Percentiles rank a stretch among this genome's conserved stretches.
Evolutionary conservation across 2,888 invertebrate genomes (phyloP).

Genomic region (Ormyrus pomaceus): DNA sequence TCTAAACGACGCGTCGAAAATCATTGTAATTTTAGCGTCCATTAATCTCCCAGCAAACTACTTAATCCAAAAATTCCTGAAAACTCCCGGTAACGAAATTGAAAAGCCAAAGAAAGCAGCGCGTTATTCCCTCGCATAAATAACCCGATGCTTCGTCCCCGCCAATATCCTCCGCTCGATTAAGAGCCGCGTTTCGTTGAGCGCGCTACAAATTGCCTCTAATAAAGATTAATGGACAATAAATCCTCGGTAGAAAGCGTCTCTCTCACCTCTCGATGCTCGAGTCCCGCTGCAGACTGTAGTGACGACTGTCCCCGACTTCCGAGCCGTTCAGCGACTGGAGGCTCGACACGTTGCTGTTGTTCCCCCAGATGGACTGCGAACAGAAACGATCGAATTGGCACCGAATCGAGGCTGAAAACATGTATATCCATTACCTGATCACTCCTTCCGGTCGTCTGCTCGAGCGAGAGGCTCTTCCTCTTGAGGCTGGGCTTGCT

Average conservation of each 20-base stretch:
- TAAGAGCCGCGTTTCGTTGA: neutral
- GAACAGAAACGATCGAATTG: slow-evolving; percentile 31
- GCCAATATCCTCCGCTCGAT: no score
- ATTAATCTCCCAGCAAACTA: no score
- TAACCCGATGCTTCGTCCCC: no score
- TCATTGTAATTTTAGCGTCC: no score
- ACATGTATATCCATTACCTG: slow-evolving; percentile 66
- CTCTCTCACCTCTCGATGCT: slow-evolving; percentile 84
- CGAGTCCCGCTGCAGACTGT: slow-evolving; percentile 82
- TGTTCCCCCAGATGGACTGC: slow-evolving; percentile 88
- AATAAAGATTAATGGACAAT: no score
- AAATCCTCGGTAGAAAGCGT: no score
- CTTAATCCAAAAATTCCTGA: no score
- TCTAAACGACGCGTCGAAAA: no score
- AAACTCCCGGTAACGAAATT: no score
- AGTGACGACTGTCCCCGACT: slow-evolving; percentile 78
- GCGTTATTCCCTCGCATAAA: no score
- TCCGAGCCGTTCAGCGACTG: slow-evolving; percentile 83
- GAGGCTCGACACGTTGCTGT: slow-evolving; percentile 90
- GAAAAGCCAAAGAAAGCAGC: no score
- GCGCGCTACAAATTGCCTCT: no score
- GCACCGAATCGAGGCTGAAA: neutral
- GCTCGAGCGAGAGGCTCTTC: slow-evolving; percentile 85
- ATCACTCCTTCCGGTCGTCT: slow-evolving; percentile 77
- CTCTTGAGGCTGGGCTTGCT: slow-evolving; percentile 80